These are phyloP conservation scores for Microctenopoma stevenorrisi DNA, from an alignment of 2,797 vertebrate genomes.

Conservation along the genomic window DNA sequence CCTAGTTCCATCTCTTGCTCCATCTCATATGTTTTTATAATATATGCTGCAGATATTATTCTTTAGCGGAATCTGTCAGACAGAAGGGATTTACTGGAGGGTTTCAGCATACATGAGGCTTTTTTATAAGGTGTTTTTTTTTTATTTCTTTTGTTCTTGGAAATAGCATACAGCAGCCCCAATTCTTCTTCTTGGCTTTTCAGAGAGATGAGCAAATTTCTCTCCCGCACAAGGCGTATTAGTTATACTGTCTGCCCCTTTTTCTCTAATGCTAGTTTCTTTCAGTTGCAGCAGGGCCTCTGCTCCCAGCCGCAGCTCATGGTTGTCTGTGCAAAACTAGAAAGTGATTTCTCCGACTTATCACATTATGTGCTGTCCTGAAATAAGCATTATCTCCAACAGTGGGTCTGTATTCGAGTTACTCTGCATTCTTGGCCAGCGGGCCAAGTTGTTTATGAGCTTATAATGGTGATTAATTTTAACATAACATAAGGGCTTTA, in stretches of 20 bases:
- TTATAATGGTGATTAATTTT: constrained; percentile 55
- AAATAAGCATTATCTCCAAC: constrained; percentile 64
- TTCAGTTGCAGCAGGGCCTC: constrained; percentile 54
- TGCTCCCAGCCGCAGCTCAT: constrained; percentile 55
- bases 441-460: constrained; percentile 64
- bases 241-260: constrained; percentile 61
- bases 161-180: constrained; percentile 66
- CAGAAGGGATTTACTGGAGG: constrained; percentile 66
- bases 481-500: constrained; percentile 51
- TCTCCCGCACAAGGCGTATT: constrained; percentile 66
- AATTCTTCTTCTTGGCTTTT: constrained; percentile 63
- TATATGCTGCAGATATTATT: constrained; percentile 66
- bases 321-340: constrained; percentile 65
- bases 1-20: constrained; percentile 50
- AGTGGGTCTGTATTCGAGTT: constrained; percentile 58
- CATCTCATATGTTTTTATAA: constrained; percentile 45
- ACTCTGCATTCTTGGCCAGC: constrained; percentile 30
- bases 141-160: constrained; percentile 53
- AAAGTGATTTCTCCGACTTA: constrained; percentile 71
- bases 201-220: constrained; percentile 70
- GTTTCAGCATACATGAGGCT: constrained; percentile 59
- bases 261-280: constrained; percentile 44
- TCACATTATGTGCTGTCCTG: constrained; percentile 62
- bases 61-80: constrained; percentile 65
- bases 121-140: constrained; percentile 1